phyloP scores from a whole-genome alignment of 2,888 invertebrate species.

The Drosophila siamana region DNA sequence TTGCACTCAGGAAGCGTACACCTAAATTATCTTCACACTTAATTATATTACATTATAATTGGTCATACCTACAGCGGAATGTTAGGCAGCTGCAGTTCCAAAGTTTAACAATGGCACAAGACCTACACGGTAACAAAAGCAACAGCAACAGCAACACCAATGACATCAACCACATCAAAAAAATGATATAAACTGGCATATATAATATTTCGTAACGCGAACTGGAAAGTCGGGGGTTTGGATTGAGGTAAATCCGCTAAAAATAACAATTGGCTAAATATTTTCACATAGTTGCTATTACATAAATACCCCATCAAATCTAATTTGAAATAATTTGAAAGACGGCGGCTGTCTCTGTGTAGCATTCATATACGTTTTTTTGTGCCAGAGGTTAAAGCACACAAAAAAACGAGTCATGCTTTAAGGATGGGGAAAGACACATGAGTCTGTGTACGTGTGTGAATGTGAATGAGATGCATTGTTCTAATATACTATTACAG shows the following conservation, averaged over 20 bases:
- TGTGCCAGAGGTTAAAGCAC: neutral
- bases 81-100: constrained; percentile 49
- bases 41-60: constrained; percentile 43
- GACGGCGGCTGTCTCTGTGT: neutral
- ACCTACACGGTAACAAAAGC: constrained; percentile 23
- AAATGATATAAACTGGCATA: constrained; percentile 47
- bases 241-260: constrained; percentile 43
- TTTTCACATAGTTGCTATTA: constrained; percentile 23
- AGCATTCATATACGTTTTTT: neutral
- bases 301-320: constrained; percentile 5
- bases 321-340: neutral
- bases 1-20: constrained; percentile 15
- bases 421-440: constrained; percentile 4
- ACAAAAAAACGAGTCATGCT: constrained; percentile 5
- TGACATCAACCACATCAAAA: constrained; percentile 49
- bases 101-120: constrained; percentile 58
- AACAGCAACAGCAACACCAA: constrained; percentile 8
- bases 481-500: constrained; percentile 17
- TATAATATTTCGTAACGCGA: constrained; percentile 52
- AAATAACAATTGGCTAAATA: constrained; percentile 40
- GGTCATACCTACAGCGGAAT: constrained; percentile 52
- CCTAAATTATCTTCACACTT: constrained; percentile 25
- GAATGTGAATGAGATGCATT: neutral
- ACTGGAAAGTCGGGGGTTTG: constrained; percentile 46
- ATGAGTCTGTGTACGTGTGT: constrained; percentile 19